A percentile compares a stretch with the other conserved stretches of the same genome.
phyloP scores from a whole-genome alignment of 2,888 invertebrate species.

The Frankliniella fusca region DNA sequence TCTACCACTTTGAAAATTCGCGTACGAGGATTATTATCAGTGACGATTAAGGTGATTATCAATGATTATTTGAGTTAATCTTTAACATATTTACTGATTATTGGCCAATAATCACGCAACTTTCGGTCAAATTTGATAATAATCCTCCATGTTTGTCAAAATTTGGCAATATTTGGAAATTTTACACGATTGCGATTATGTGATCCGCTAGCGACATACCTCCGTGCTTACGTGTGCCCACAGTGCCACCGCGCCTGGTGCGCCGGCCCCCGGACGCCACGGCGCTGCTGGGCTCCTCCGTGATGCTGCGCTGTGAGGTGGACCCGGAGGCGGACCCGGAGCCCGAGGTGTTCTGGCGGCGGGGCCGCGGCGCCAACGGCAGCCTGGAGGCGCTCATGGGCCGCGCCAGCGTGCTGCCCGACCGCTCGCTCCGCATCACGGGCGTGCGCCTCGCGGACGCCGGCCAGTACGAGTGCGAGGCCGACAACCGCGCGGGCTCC shows the following conservation, averaged over 20 bases:
- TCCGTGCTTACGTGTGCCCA: too few relatives aligned
- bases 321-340: constrained; percentile 75
- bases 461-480: constrained; percentile 7
- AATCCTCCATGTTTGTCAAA: too few relatives aligned
- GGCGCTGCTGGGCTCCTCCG: constrained; percentile 67
- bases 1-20: too few relatives aligned
- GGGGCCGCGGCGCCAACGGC: constrained; percentile 70
- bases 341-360: constrained; percentile 72
- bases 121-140: too few relatives aligned
- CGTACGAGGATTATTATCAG: too few relatives aligned
- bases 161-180: too few relatives aligned
- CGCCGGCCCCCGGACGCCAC: constrained; percentile 76
- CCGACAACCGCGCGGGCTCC: constrained; percentile 2
- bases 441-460: not conserved
- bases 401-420: not conserved
- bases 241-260: constrained; percentile 80
- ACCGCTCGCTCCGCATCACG: not conserved
- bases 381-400: constrained; percentile 48
- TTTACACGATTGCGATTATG: too few relatives aligned
- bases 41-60: too few relatives aligned
- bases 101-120: too few relatives aligned
- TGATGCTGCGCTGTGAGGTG: constrained; percentile 75
- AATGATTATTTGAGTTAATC: too few relatives aligned
- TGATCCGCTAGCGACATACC: too few relatives aligned
- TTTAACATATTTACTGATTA: too few relatives aligned